Base-by-base conservation (phyloP, 2,888 invertebrate genomes). In the Hydrotaea cyrtoneurina region DNA sequence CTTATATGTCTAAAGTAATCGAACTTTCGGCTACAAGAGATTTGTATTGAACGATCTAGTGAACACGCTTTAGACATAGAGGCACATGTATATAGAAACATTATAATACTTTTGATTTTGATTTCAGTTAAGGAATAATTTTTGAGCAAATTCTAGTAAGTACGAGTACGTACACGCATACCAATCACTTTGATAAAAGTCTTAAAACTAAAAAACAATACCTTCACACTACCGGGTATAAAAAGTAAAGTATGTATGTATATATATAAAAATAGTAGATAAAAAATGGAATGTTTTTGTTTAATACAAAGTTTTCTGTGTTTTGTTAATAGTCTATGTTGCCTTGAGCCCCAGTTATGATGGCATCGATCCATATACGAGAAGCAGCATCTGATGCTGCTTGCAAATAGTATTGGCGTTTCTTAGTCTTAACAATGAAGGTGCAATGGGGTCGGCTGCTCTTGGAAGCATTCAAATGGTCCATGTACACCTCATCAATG, bases 301-400 rank as follows among this genome's bases (percentile, higher is more conserved):
- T 77, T 19, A 53, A 19, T 71, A 53, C 15, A 46, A 57, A 36
- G 36, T 19, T 31, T 36, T 23, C n/a, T 43, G n/a, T 46, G 17
- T n/a, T 26, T 21, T 55, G 17, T 66, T 50, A 80, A 43, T 83
- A 83, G 71, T 77, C 80, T 75, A 80, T 79, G 39, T 87, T 88
- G 80, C 88, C 89, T 87, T 89, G 88, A 80, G 89, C 88, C 66
- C 89, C 89, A 2, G 89, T 88, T 76, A 89, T 89, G 62, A 89
- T 88, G n/a, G 86, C 88, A 92, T 98, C 98, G 74, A 98, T 97
- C 98, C 98, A 98, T 87, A 98, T 96, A 85, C 98, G 93, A 93
- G 98, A 98, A 0, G 97, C 96, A 91, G 97, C 98, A 0, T 97
- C 95, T 0, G 96, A 96, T 0, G 97, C 97, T 3, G 98, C 97